Evolutionary conservation across 2,113 vertebrate species (phyloP), one percentile per base, ranked within the genome.

Genomic region (Ctenomys sociabilis): DNA sequence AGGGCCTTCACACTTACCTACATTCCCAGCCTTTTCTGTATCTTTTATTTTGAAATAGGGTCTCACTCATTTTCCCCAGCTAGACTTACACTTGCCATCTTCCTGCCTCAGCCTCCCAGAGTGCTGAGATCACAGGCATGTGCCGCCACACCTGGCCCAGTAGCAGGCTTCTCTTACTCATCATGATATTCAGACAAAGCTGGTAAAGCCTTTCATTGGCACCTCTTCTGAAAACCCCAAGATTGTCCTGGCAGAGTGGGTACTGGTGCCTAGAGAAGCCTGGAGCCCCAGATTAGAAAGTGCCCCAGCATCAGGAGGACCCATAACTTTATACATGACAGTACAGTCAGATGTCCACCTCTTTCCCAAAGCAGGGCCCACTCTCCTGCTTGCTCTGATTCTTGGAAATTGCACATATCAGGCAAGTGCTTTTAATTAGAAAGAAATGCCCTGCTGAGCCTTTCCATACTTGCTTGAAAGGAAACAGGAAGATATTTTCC

Each of bases 241-340:
- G 49, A 10, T 85, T 24, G 7, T 84, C 43, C 32, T 92, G 72
- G 30, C 13, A 26, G 83, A 88, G 28, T 49, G 77, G 72, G 0
- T 17, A 9, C 45, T 16, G 43, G 43, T 3, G 3, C 75, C 73
- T 13, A 30, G 57, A 81, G 37, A n/a, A 32, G 85, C 61, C 81
- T 22, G 30, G 61, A 64, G n/a, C 1, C 9, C 40, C 11, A 70
- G 54, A n/a, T 24, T 35, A 6, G 13, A 26, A 35, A 43, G 7
- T 26, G n/a, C 22, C 26, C 73, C 24, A 2, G 70, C 40, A 6
- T 52, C 2, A 0, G 22, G 22, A 28, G 75, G 75, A 21, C 7
- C 3, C 9, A 24, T 54, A 73, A 32, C 85, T 2, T 14, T 49
- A 3, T 6, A 26, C 3, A 0, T 11, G 3, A 19, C 40, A 0